phyloP scores from a whole-genome alignment of 2,113 vertebrate species.

The Himantopus leucocephalus region DNA sequence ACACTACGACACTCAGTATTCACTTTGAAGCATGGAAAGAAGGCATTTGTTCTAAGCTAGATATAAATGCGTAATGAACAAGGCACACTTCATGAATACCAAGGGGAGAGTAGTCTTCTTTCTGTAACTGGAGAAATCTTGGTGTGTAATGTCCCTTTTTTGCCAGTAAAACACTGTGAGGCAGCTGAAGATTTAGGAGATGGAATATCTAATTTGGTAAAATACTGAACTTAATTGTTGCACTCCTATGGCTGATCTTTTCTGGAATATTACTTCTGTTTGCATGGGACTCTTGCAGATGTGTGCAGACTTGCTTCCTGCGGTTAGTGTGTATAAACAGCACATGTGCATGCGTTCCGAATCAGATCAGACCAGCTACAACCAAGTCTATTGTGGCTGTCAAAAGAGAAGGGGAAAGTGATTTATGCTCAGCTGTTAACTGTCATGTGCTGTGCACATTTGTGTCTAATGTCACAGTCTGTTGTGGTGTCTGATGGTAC shows the following conservation, averaged over 20 bases:
- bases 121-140: conserved; percentile 16
- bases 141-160: not conserved
- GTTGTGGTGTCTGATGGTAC: not conserved
- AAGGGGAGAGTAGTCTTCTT: conserved; percentile 45
- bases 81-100: conserved; percentile 57
- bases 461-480: conserved; percentile 20
- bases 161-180: conserved; percentile 13
- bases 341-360: conserved; percentile 24
- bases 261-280: conserved; percentile 55
- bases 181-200: conserved; percentile 34
- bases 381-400: not conserved
- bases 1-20: conserved; percentile 68
- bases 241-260: conserved; percentile 62
- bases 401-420: conserved; percentile 10
- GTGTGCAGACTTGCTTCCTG: conserved; percentile 51
- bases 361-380: conserved; percentile 27
- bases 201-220: conserved; percentile 53
- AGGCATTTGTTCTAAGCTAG: conserved; percentile 71
- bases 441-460: conserved; percentile 22
- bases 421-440: conserved; percentile 30
- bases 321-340: conserved; percentile 47
- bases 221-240: conserved; percentile 49
- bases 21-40: conserved; percentile 66
- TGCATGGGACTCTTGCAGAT: conserved; percentile 58
- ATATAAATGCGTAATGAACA: conserved; percentile 56